Percentiles rank a stretch among this genome's conserved stretches.
These are phyloP conservation scores for Halcyon malimbica DNA, from an alignment of 2,113 vertebrate species.

Conservation along the genomic window DNA sequence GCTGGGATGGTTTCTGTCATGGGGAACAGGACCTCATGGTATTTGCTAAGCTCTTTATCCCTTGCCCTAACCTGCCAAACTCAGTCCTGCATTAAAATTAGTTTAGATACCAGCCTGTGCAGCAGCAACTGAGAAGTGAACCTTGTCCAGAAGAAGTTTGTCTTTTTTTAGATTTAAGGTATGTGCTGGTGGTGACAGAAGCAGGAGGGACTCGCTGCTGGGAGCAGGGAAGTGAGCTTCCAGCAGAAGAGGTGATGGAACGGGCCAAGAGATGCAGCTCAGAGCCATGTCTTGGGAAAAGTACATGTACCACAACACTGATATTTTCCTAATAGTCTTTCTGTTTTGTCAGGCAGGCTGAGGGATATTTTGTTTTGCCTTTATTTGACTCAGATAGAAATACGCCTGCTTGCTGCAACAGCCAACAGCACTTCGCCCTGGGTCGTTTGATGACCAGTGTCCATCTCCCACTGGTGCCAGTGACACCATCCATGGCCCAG, in stretches of 20 bases:
- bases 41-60: not conserved
- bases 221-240: not conserved
- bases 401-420: not conserved
- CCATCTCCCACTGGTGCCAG: fast-evolving
- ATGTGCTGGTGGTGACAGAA: not conserved
- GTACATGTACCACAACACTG: not conserved
- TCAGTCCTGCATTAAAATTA: not conserved
- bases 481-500: not conserved
- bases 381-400: not conserved
- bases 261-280: not conserved
- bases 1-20: not conserved
- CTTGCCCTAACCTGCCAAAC: not conserved
- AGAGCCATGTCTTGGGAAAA: fast-evolving
- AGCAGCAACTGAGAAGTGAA: not conserved
- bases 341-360: not conserved
- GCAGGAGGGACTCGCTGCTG: not conserved
- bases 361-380: not conserved
- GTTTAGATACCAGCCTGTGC: not conserved
- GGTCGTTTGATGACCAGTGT: not conserved
- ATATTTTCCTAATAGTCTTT: not conserved
- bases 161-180: not conserved
- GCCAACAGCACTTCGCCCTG: not conserved
- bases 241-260: not conserved
- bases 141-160: too few species aligned
- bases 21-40: not conserved